These are phyloP conservation scores for Gymnobelideus leadbeateri DNA, from an alignment of 2,113 vertebrate genomes.

Conservation along the genomic window DNA sequence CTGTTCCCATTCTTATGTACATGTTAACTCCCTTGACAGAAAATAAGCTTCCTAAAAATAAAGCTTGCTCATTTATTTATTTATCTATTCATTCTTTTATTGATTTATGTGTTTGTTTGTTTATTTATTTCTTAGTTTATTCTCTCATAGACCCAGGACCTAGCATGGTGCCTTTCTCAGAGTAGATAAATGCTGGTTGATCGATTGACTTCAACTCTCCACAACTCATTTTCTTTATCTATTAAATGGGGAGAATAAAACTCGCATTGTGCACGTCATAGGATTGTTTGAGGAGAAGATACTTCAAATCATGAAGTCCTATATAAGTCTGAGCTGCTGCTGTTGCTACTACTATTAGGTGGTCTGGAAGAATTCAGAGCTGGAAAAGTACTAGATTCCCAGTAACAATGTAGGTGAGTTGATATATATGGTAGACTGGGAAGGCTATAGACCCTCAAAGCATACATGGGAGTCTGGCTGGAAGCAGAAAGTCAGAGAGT, in stretches of 20 bases:
- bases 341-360: background rate
- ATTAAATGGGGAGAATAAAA: background rate
- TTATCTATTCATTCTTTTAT: background rate
- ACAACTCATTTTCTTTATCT: background rate
- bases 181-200: background rate
- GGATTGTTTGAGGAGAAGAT: background rate
- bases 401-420: background rate
- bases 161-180: background rate
- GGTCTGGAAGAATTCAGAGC: background rate
- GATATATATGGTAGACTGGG: background rate
- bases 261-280: background rate
- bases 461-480: background rate
- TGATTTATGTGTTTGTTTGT: background rate
- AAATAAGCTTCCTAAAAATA: background rate
- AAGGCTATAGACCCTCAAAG: background rate
- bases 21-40: background rate
- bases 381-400: background rate
- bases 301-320: background rate
- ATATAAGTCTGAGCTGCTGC: background rate
- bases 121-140: background rate
- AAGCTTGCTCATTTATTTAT: background rate
- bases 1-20: background rate
- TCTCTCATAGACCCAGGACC: background rate
- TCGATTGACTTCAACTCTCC: background rate
- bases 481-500: background rate